These are phyloP conservation scores for Pluvialis apricaria DNA, from an alignment of 2,113 vertebrate genomes.

Conservation along the genomic window DNA sequence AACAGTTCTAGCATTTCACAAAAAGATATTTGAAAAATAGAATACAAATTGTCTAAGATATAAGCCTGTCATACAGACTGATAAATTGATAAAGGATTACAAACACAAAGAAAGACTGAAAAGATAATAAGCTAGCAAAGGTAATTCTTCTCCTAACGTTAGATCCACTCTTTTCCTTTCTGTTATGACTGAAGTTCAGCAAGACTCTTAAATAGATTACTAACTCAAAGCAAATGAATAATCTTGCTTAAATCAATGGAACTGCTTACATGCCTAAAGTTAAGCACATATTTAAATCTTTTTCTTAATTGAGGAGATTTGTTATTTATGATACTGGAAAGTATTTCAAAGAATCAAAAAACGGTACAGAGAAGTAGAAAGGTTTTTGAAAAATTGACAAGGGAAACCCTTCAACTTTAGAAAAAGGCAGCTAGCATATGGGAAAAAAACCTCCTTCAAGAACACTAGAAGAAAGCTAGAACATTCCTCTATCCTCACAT, in stretches of 20 bases:
- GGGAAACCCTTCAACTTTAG: neutral
- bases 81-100: conserved; percentile 14
- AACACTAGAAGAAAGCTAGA: neutral
- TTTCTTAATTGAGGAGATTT: neutral
- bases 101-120: conserved; percentile 39
- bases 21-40: conserved; percentile 42
- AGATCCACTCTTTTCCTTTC: conserved; percentile 45
- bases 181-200: conserved; percentile 17
- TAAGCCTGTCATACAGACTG: neutral
- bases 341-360: conserved; percentile 51
- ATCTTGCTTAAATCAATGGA: neutral
- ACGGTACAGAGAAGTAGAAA: neutral
- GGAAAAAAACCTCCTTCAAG: neutral
- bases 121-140: conserved; percentile 6
- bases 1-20: neutral
- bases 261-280: neutral
- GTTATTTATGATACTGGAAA: conserved; percentile 48
- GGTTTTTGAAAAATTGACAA: neutral
- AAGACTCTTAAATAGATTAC: neutral
- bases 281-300: neutral
- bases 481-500: neutral
- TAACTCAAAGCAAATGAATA: conserved; percentile 50
- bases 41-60: conserved; percentile 3
- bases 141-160: conserved; percentile 42
- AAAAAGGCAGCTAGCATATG: neutral